Conservation (phyloP, 2,113 vertebrate genomes). For the Ptychochromis oligacanthus region DNA sequence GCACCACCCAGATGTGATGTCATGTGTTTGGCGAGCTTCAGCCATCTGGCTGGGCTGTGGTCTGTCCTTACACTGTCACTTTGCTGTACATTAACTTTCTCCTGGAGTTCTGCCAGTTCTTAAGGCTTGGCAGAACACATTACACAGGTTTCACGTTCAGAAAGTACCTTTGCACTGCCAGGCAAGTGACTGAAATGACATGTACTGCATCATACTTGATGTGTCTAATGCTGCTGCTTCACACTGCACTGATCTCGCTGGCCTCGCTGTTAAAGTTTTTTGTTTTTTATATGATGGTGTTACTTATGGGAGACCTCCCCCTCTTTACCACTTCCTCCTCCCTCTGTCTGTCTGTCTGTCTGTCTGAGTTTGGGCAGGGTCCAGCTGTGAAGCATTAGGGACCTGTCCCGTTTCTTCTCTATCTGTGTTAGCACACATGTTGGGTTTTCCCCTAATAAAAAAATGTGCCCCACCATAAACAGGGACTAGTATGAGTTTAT, state of each 20-base stretch:
- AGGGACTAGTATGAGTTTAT: slow-evolving; percentile 26
- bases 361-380: slow-evolving; percentile 51
- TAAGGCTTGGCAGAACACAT: neutral
- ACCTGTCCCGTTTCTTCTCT: slow-evolving; percentile 56
- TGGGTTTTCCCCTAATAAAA: slow-evolving; percentile 76
- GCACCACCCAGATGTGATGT: slow-evolving; percentile 66
- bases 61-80: slow-evolving; percentile 50
- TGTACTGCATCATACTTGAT: neutral
- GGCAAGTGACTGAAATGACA: slow-evolving; percentile 8
- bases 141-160: neutral
- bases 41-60: slow-evolving; percentile 40
- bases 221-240: neutral
- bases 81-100: neutral
- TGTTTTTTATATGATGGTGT: slow-evolving; percentile 11
- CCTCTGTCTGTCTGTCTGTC: slow-evolving; percentile 1
- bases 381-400: slow-evolving; percentile 72
- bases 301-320: slow-evolving; percentile 7
- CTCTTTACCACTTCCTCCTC: neutral
- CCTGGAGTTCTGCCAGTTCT: slow-evolving; percentile 26
- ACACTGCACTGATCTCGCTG: neutral
- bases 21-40: slow-evolving; percentile 56
- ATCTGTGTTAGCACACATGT: slow-evolving; percentile 45
- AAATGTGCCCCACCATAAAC: slow-evolving; percentile 38
- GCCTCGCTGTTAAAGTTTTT: neutral
- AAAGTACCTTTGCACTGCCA: slow-evolving; percentile 18